phyloP scores from a whole-genome alignment of 2,888 invertebrate species.

The Leucophora obtusa region DNA sequence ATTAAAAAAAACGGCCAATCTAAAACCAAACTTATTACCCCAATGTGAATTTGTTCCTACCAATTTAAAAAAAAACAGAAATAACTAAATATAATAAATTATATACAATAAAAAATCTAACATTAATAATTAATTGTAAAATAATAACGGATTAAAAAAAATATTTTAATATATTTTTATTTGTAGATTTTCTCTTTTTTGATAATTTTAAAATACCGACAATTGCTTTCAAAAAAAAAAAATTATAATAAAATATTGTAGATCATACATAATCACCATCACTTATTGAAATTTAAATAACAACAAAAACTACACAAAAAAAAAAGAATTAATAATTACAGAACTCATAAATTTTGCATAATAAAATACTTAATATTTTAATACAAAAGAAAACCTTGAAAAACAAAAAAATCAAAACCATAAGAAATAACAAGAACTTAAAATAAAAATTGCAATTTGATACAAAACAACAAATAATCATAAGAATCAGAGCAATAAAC shows the following conservation, averaged over 20 bases:
- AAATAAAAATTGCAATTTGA: background rate
- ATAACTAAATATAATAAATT: too few species aligned
- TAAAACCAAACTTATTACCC: too few species aligned
- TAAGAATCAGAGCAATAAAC: slow-evolving; percentile 51
- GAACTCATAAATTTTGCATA: slow-evolving; percentile 20
- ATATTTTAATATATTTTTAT: background rate
- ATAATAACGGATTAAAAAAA: background rate
- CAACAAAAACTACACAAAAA: background rate
- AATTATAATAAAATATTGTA: background rate
- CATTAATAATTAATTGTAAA: background rate
- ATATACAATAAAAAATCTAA: too few species aligned
- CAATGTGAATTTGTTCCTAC: too few species aligned
- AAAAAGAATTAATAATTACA: background rate
- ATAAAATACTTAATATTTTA: slow-evolving; percentile 10
- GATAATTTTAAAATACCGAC: background rate
- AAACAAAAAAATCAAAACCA: background rate
- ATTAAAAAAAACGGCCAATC: too few species aligned
- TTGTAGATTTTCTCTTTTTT: background rate
- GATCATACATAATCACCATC: background rate
- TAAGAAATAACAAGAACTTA: background rate
- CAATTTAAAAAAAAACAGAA: background rate
- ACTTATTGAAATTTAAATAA: background rate
- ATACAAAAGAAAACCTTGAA: slow-evolving; percentile 39
- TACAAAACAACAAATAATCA: slow-evolving; percentile 33
- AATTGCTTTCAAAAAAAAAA: background rate